These are phyloP conservation scores for Synodontis membranacea DNA, from an alignment of 2,113 vertebrate genomes.

Conservation along the genomic window DNA sequence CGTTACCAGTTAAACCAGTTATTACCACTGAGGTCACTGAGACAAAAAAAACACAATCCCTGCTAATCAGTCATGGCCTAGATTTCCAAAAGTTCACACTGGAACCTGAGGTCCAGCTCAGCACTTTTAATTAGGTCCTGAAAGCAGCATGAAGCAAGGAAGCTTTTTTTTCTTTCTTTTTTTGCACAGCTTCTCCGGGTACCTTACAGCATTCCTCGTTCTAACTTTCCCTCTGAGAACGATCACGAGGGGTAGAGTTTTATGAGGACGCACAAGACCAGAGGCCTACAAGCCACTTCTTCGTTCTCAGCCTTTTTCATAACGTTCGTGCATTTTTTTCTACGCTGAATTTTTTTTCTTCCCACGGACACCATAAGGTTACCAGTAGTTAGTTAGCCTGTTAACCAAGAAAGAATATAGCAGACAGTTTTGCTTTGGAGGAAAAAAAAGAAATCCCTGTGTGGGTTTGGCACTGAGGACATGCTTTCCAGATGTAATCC, in stretches of 20 bases:
- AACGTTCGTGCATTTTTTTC: not conserved
- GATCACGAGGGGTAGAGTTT: not conserved
- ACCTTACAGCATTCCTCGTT: not conserved
- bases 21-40: not conserved
- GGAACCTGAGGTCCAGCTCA: not conserved
- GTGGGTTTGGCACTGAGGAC: constrained; percentile 29
- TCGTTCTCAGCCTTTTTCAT: not conserved
- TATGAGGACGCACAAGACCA: constrained; percentile 25
- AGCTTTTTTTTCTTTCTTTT: no score
- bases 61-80: not conserved
- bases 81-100: not conserved
- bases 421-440: constrained; percentile 8
- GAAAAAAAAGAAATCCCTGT: constrained; percentile 17
- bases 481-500: constrained; percentile 56
- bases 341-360: not conserved
- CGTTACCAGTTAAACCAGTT: not conserved
- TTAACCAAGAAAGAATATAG: not conserved
- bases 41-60: not conserved
- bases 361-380: not conserved
- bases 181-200: not conserved
- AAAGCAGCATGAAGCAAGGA: not conserved
- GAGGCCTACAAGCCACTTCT: constrained; percentile 5
- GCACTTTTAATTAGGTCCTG: not conserved
- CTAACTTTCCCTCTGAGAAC: not conserved
- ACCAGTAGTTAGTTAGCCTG: not conserved